Conservation (phyloP, 2,888 invertebrate species). For the Drosophila percnosoma region DNA sequence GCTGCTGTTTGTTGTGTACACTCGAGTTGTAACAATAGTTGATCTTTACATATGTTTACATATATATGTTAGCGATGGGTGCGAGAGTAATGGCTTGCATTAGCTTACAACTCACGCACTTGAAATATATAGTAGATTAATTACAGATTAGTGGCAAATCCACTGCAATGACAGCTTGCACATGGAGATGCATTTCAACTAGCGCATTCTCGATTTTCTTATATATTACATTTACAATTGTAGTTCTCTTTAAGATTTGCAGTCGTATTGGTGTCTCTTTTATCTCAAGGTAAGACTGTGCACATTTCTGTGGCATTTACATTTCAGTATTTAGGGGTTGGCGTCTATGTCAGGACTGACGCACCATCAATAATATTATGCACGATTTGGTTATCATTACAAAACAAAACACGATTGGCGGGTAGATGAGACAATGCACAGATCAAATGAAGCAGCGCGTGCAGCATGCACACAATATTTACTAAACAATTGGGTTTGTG, state of each 20-base stretch:
- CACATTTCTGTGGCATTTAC: slow-evolving; percentile 63
- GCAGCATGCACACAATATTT: slow-evolving; percentile 33
- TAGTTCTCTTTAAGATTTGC: slow-evolving; percentile 54
- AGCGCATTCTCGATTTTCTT: slow-evolving; percentile 55
- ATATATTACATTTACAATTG: slow-evolving; percentile 53
- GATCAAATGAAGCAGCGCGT: slow-evolving; percentile 46
- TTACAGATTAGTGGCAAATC: slow-evolving; percentile 61
- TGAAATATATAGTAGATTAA: slow-evolving; percentile 61
- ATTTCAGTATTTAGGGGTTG: slow-evolving; percentile 45
- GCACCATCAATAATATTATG: slow-evolving; percentile 60
- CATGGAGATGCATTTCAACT: slow-evolving; percentile 63
- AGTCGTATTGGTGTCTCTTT: slow-evolving; percentile 47
- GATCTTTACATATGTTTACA: slow-evolving; percentile 51
- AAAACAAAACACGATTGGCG: slow-evolving; percentile 75
- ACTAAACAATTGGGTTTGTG: slow-evolving; percentile 50
- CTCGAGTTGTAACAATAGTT: slow-evolving; percentile 50
- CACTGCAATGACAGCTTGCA: slow-evolving; percentile 48
- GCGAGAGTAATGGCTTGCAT: slow-evolving; percentile 54
- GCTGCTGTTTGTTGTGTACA: slow-evolving; percentile 13
- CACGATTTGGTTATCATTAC: slow-evolving; percentile 82
- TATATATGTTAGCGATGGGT: slow-evolving; percentile 29
- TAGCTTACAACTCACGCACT: slow-evolving; percentile 64
- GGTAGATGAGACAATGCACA: slow-evolving; percentile 65
- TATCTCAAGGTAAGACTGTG: slow-evolving; percentile 48
- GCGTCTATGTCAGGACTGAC: slow-evolving; percentile 38